Percentiles rank a stretch among this genome's conserved stretches.
Conservation (phyloP, 2,888 invertebrate genomes). For the Dryocosmus kuriphilus region DNA sequence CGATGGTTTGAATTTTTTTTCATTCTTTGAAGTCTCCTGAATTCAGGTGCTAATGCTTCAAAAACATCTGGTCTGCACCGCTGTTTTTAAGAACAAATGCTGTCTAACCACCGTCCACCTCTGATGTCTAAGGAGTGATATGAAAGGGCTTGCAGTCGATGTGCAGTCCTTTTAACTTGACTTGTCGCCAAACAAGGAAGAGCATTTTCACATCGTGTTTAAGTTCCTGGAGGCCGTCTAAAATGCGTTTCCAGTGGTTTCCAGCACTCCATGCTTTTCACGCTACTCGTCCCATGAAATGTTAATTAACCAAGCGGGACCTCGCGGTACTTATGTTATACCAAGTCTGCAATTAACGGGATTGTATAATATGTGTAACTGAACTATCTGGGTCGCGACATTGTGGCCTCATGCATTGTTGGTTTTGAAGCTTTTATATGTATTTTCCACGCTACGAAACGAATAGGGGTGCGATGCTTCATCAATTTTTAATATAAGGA, state of each 20-base stretch:
- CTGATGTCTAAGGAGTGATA: background rate
- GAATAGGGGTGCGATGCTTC: background rate
- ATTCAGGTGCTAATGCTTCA: too few relatives aligned
- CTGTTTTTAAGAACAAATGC: too few relatives aligned
- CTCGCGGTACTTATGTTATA: conserved; percentile 17
- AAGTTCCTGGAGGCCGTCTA: conserved; percentile 7
- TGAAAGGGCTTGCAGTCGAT: background rate
- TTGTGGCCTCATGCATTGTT: background rate
- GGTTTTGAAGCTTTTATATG: conserved; percentile 31
- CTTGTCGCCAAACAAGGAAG: conserved; percentile 35
- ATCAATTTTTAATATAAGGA: background rate
- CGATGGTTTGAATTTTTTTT: too few relatives aligned
- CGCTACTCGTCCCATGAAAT: conserved; percentile 33
- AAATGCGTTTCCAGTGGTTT: conserved; percentile 25
- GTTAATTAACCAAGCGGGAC: conserved; percentile 17
- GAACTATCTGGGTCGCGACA: background rate
- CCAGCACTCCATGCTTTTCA: conserved; percentile 34
- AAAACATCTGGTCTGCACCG: too few relatives aligned
- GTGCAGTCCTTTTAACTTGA: conserved; percentile 11
- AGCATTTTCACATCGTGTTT: conserved; percentile 36
- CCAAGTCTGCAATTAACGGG: conserved; percentile 34
- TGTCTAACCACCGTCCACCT: too few relatives aligned
- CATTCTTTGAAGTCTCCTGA: too few relatives aligned
- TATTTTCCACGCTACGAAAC: background rate
- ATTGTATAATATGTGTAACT: conserved; percentile 22